Evolutionary conservation across 2,113 vertebrate genomes (phyloP).

Genomic region (Eidolon helvum): DNA sequence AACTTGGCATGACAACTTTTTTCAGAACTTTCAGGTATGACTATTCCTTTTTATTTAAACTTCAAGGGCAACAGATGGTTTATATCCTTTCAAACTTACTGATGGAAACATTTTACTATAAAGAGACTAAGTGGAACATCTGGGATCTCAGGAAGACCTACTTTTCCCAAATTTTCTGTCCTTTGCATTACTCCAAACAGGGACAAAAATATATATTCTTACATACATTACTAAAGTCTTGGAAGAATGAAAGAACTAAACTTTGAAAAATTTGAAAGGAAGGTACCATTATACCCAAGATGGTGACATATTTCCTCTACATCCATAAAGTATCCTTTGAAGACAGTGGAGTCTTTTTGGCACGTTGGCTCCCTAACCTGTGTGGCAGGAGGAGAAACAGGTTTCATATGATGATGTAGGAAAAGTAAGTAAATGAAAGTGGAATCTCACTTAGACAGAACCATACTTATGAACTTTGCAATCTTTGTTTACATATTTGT

Average conservation of each 20-base stretch:
- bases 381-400: background rate
- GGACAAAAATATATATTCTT: background rate
- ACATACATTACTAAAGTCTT: background rate
- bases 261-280: background rate
- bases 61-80: background rate
- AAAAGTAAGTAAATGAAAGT: background rate
- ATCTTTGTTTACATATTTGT: background rate
- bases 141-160: background rate
- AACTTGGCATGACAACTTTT: background rate
- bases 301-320: background rate
- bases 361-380: background rate
- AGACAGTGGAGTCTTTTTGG: background rate
- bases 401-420: background rate
- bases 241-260: background rate
- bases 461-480: background rate
- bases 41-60: background rate
- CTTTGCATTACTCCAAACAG: background rate
- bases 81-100: slow-evolving; percentile 5
- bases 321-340: background rate
- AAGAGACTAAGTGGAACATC: background rate
- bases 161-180: background rate
- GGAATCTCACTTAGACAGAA: background rate
- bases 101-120: background rate
- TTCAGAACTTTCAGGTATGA: background rate
- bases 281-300: background rate